Conservation (phyloP, 1,140 invertebrate species). For the Drosophila burlai region DNA sequence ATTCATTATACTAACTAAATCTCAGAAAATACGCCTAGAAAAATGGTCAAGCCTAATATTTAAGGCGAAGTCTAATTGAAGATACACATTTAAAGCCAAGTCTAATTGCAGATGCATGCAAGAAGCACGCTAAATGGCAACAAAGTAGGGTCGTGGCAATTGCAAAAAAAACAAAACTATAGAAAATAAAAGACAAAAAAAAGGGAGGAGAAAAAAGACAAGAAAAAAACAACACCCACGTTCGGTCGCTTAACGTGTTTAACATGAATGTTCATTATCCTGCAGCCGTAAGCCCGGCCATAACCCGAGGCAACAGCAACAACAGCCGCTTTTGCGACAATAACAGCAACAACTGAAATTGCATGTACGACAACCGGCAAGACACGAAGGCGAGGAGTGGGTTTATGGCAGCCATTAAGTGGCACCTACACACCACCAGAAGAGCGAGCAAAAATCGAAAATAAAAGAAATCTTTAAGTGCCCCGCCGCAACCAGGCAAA, state of each 20-base stretch:
- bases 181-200: neutral
- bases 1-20: too few relatives aligned
- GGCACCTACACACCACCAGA: conserved; percentile 60
- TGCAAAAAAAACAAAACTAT: neutral
- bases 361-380: conserved; percentile 47
- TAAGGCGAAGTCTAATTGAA: conserved; percentile 10
- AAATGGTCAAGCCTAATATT: neutral
- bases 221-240: conserved; percentile 56
- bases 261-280: conserved; percentile 83
- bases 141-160: conserved; percentile 24
- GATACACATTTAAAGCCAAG: conserved; percentile 4
- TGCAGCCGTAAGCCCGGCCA: conserved; percentile 48
- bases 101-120: conserved; percentile 26
- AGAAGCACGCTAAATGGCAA: conserved; percentile 32
- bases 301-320: conserved; percentile 43
- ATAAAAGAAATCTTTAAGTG: conserved; percentile 56
- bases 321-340: conserved; percentile 43
- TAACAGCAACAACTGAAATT: conserved; percentile 54
- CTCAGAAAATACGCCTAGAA: neutral
- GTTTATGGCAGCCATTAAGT: conserved; percentile 76
- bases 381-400: conserved; percentile 55
- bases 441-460: conserved; percentile 38
- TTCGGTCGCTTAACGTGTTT: conserved; percentile 62
- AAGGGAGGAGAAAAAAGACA: neutral
- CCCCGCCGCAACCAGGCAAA: conserved; percentile 34